Base-by-base conservation (phyloP, 2,797 vertebrate species). In the Etheostoma perlongum region DNA sequence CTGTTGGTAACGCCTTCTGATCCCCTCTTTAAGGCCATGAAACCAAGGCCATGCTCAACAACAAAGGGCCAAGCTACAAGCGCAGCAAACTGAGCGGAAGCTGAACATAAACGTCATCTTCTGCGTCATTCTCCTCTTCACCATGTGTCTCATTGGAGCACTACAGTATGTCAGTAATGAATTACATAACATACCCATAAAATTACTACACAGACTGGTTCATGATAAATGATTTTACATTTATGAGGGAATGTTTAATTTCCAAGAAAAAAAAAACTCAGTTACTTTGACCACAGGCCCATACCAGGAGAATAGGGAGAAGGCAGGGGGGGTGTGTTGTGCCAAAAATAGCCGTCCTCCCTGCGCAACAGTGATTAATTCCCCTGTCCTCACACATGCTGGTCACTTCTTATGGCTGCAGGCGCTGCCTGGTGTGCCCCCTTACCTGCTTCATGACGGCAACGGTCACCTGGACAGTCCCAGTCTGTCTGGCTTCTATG, bases 31-130 rank as follows among this genome's bases (percentile, higher is more conserved):
- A 81, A 99, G 98, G 98, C 67, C 97, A 96, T 10, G 97, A 99
- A 85, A 97, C 97, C 1, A 99, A 99, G 92, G 96, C 97, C 79
- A 97, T 99, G 97, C 91, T 99, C 21, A 99, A 99, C 93, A 98
- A 96, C 89, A 95, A 83, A 0, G 96, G 96, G 3, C 92, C 97
- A 0, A 95, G 97, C 36, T 97, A 97, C 94, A 99, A 99, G 80
- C 96, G 96, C 90, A 99, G 98, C 95, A 96, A 96, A 92, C 93
- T 99, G 97, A 99, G 92, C 94, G 92, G 53, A 94, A 90, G 67
- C 95, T 99, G 92, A 99, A 99, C 75, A 86, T 1, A 0, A 95
- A 98, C 51, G 93, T 99, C 76, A 92, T 98, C 83, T 94, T 95
- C 70, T 99, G 97, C 64, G 91, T 98, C 64, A 92, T 96, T 49